phyloP scores from a whole-genome alignment of 1,140 invertebrate genomes.

The Drosophila hydei region DNA sequence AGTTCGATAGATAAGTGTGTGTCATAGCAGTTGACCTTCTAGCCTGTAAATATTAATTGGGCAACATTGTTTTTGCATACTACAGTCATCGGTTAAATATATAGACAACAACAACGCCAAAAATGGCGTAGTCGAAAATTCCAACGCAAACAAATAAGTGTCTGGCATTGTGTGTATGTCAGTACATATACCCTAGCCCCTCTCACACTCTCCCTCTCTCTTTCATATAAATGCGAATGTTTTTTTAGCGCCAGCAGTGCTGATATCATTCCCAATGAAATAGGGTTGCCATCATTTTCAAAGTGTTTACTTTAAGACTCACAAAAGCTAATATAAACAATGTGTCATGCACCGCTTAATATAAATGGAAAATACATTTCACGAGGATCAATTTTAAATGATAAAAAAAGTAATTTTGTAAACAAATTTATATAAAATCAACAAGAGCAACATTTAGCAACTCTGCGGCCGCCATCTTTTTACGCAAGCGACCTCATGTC shows the following conservation, averaged over 20 bases:
- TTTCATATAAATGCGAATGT: constrained; percentile 52
- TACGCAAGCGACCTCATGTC: constrained; percentile 59
- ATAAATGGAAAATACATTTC: constrained; percentile 34
- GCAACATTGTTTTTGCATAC: constrained; percentile 45
- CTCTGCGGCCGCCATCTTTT: constrained; percentile 70
- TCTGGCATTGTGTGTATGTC: constrained; percentile 44
- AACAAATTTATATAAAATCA: constrained; percentile 37
- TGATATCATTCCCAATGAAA: constrained; percentile 60
- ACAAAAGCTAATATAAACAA: constrained; percentile 31
- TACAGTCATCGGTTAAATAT: constrained; percentile 60
- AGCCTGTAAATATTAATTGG: constrained; percentile 35
- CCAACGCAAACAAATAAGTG: constrained; percentile 50
- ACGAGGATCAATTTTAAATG: constrained; percentile 16
- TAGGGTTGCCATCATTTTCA: constrained; percentile 60
- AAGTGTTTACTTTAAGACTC: constrained; percentile 28
- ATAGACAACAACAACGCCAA: constrained; percentile 23
- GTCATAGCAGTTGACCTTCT: constrained; percentile 59
- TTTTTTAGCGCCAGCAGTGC: constrained; percentile 50
- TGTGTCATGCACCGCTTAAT: constrained; percentile 37
- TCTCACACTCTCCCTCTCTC: not conserved
- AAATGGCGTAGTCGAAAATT: constrained; percentile 71
- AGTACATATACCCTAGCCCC: not conserved
- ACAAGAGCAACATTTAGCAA: constrained; percentile 62
- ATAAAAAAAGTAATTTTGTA: constrained; percentile 38
- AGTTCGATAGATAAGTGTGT: constrained; percentile 9